phyloP scores from a whole-genome alignment of 1,140 invertebrate genomes.

The Campodea augens region DNA sequence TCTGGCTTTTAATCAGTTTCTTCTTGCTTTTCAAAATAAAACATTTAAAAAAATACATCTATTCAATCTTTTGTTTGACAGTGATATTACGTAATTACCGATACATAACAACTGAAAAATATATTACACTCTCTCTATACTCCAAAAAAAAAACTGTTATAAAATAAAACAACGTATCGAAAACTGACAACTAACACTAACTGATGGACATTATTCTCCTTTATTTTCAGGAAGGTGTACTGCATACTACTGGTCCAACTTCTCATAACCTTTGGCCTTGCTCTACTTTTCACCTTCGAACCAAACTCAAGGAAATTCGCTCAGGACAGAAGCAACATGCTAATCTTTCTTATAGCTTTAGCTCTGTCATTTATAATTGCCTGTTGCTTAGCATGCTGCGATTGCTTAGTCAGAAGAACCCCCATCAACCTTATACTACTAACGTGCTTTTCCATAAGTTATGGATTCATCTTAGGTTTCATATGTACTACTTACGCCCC shows the following conservation, averaged over 20 bases:
- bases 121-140: too few relatives aligned
- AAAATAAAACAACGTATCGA: too few relatives aligned
- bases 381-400: slow-evolving; percentile 31
- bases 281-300: slow-evolving; percentile 28
- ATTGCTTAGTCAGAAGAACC: slow-evolving; percentile 25
- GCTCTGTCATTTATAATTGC: slow-evolving; percentile 19
- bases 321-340: too few relatives aligned
- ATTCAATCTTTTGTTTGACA: too few relatives aligned
- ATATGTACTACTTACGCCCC: slow-evolving; percentile 11
- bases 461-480: background rate
- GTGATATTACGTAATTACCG: too few relatives aligned
- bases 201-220: too few relatives aligned
- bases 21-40: too few relatives aligned
- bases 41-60: too few relatives aligned
- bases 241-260: slow-evolving; percentile 31
- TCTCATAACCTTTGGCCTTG: slow-evolving; percentile 28
- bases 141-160: too few relatives aligned
- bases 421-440: slow-evolving; percentile 33
- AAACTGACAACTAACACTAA: too few relatives aligned
- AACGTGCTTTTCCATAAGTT: slow-evolving; percentile 20
- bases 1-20: too few relatives aligned
- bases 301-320: slow-evolving; percentile 21
- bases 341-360: slow-evolving; percentile 14
- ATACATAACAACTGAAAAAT: too few relatives aligned
- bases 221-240: slow-evolving; percentile 28